Evolutionary conservation across 2,797 vertebrate genomes (phyloP).

Genomic region (Enteromius radiatus): DNA sequence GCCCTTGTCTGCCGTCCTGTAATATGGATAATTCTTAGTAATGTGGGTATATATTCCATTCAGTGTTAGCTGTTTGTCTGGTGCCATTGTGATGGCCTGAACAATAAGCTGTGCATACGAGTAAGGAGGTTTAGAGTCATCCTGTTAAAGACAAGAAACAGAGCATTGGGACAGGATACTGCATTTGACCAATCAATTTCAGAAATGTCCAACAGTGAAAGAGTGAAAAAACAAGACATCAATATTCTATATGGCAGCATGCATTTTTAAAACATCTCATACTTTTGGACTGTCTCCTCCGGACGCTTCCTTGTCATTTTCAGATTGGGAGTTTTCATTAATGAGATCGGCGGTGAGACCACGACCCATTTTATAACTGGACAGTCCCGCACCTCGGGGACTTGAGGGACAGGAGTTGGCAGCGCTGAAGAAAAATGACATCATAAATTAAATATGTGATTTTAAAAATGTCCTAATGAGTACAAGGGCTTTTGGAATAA

Average conservation of each 20-base stretch:
- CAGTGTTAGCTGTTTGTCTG: constrained; percentile 95
- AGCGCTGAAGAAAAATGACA: constrained; percentile 78
- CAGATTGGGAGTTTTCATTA: constrained; percentile 92
- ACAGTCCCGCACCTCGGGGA: constrained; percentile 93
- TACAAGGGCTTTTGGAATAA: background rate
- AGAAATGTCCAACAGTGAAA: background rate
- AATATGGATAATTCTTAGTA: constrained; percentile 98
- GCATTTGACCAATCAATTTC: background rate
- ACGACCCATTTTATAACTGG: constrained; percentile 92
- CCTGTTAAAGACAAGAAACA: constrained; percentile 72
- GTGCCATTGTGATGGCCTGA: constrained; percentile 97
- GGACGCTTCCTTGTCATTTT: constrained; percentile 97
- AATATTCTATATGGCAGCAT: background rate
- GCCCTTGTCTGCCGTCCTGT: constrained; percentile 98
- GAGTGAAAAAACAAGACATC: background rate
- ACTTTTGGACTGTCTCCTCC: constrained; percentile 99
- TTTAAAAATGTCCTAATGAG: no score
- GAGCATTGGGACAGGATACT: background rate
- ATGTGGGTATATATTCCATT: constrained; percentile 99
- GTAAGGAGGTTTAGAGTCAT: constrained; percentile 96
- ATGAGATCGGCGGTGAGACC: constrained; percentile 91
- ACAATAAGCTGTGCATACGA: constrained; percentile 98
- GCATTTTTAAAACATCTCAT: constrained; percentile 46
- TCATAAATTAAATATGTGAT: background rate
- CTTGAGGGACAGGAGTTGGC: constrained; percentile 98